Conservation (phyloP, 92 coral and sea anemone genomes). For the Galaxea fascicularis region DNA sequence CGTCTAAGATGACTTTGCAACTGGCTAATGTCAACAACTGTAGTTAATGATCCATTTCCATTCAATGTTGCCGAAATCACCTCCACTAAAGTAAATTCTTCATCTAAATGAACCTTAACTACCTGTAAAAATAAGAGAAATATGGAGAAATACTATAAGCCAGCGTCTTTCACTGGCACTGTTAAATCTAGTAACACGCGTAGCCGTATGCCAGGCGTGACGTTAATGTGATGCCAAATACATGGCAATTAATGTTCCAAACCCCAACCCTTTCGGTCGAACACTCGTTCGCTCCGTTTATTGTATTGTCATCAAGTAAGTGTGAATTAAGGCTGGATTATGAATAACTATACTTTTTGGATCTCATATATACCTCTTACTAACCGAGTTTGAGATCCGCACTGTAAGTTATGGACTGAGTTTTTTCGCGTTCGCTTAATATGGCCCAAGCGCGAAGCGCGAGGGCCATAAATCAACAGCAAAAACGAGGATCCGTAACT, state of each 20-base stretch:
- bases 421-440: no score
- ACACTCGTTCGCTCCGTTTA: neutral
- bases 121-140: slow-evolving; percentile 37
- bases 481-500: no score
- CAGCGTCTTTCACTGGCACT: neutral
- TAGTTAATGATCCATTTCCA: slow-evolving; percentile 28
- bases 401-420: no score
- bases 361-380: neutral
- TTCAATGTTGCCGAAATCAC: slow-evolving; percentile 27
- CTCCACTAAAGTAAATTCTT: slow-evolving; percentile 36
- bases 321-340: neutral
- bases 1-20: slow-evolving; percentile 14
- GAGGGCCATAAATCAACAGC: no score
- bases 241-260: neutral
- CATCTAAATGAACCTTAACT: slow-evolving; percentile 23
- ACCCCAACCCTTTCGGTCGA: neutral
- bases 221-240: neutral
- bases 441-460: no score
- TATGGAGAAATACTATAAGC: neutral
- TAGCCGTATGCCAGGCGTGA: no score
- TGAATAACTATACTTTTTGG: neutral
- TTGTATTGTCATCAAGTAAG: neutral
- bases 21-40: slow-evolving; percentile 14
- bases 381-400: no score
- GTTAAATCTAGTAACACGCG: neutral